These are phyloP conservation scores for Melospiza melodia DNA, from an alignment of 2,113 vertebrate genomes.

Conservation along the genomic window DNA sequence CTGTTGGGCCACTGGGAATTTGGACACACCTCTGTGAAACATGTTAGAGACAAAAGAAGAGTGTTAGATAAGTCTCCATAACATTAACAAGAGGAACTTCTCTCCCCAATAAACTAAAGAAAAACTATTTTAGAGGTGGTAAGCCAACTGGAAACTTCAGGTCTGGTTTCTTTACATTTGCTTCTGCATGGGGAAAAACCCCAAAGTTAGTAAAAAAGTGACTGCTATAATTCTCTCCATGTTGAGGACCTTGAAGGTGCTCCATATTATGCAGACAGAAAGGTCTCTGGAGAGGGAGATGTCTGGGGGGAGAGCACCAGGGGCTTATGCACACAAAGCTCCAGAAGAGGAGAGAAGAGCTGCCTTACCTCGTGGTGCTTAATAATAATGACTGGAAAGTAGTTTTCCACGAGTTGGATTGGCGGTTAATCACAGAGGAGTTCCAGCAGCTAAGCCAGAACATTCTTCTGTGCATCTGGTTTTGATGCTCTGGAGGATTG, in stretches of 20 bases:
- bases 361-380: background rate
- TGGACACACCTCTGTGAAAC: background rate
- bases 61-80: background rate
- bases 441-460: background rate
- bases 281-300: background rate
- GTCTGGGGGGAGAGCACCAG: background rate
- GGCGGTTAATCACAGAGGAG: background rate
- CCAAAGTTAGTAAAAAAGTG: background rate
- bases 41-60: background rate
- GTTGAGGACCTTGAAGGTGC: background rate
- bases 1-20: background rate
- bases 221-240: background rate
- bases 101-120: background rate
- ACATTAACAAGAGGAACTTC: background rate
- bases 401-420: background rate
- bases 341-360: background rate
- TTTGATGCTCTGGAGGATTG: background rate
- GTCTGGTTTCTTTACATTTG: background rate
- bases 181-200: rapidly evolving
- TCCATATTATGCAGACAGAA: background rate
- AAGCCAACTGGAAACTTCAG: background rate
- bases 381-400: background rate
- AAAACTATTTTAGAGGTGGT: background rate
- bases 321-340: background rate
- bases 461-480: background rate